Base-by-base conservation (phyloP, 1,140 invertebrate species). In the Heterodera schachtii region DNA sequence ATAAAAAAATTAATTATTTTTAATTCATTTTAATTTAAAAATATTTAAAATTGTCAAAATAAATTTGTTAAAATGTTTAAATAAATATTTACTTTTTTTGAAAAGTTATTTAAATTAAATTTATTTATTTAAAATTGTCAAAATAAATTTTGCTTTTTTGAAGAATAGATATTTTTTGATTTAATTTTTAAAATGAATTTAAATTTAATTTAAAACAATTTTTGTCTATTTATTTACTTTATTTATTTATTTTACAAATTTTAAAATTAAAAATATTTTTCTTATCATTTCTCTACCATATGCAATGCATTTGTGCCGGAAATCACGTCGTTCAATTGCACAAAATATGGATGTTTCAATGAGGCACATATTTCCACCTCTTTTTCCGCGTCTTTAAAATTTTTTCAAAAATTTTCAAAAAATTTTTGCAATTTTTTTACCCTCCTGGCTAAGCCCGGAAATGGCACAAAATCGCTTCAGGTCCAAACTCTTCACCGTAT, bases 341-440 rank as follows among this genome's bases (percentile, higher is more conserved):
- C 96, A 84, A 99, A 98, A 91, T 98, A 96, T 4, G 95, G 95
- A 92, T 99, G 97, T 91, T 98, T 98, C 83, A 99, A 91, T 94
- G 97, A 96, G 90, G 98, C 96, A 91, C 96, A 98, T 93, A 98
- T 97, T 91, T 95, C 97, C 46, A 96, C 96, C 91, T 98, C 97
- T 74, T 96, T 92, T 92, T 98, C 98, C 90, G 98, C 92, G 93
- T 98, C 96, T 92, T 60, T 60, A 16, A 16, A 19, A 16, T 5
- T 60, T 60, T 60, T 60, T 11, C 6, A 52, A 52, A 52, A 52
- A 19, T 16, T 16, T 60, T 19, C 1, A 60, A 60, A 60, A 60
- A 19, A 4, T 60, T 60, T 16, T 60, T 60, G 3, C 57, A 60
- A 13, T 52, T 60, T 60, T 60, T 11, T 16, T 81, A 88, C 86